A percentile compares a stretch with the other conserved stretches of the same genome.
phyloP scores from a whole-genome alignment of 2,888 invertebrate genomes.

The Patella depressa region DNA sequence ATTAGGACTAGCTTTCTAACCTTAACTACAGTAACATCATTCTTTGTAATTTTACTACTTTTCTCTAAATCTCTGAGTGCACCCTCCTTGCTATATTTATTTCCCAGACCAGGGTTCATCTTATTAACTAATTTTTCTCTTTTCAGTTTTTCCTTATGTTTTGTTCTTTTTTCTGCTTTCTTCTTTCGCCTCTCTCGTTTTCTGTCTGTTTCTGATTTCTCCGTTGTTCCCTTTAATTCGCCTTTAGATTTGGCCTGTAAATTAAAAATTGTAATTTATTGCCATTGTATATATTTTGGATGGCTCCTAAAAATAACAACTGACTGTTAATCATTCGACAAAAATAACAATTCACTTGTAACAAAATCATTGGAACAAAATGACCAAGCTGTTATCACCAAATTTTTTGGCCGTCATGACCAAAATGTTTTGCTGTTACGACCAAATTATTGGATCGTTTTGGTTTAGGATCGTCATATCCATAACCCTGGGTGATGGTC shows the following conservation, averaged over 20 bases:
- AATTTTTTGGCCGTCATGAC: too few relatives aligned
- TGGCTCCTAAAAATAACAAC: too few relatives aligned
- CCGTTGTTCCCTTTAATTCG: slow-evolving; percentile 80
- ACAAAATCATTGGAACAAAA: neutral
- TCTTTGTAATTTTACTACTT: slow-evolving; percentile 69
- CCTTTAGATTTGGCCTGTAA: slow-evolving; percentile 68
- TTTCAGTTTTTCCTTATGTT: slow-evolving; percentile 86
- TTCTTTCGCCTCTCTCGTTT: slow-evolving; percentile 83
- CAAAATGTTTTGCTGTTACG: neutral
- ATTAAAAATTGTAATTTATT: neutral
- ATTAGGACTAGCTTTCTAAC: slow-evolving; percentile 61
- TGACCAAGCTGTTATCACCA: neutral
- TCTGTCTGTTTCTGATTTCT: slow-evolving; percentile 88
- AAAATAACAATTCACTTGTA: neutral
- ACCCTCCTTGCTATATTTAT: slow-evolving; percentile 76
- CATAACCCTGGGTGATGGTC: too few relatives aligned
- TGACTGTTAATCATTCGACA: too few relatives aligned
- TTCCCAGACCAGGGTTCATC: slow-evolving; percentile 73
- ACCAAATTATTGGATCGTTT: neutral
- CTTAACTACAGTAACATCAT: slow-evolving; percentile 72
- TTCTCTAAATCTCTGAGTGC: slow-evolving; percentile 78
- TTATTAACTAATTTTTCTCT: slow-evolving; percentile 73
- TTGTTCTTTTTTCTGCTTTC: slow-evolving; percentile 72
- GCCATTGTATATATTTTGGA: too few relatives aligned
- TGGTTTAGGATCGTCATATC: neutral